A percentile compares a stretch with the other conserved stretches of the same genome.
Evolutionary conservation across 37 sponge, comb jelly and placozoan genomes (phyloP).

Genomic region (Bolinopsis microptera): DNA sequence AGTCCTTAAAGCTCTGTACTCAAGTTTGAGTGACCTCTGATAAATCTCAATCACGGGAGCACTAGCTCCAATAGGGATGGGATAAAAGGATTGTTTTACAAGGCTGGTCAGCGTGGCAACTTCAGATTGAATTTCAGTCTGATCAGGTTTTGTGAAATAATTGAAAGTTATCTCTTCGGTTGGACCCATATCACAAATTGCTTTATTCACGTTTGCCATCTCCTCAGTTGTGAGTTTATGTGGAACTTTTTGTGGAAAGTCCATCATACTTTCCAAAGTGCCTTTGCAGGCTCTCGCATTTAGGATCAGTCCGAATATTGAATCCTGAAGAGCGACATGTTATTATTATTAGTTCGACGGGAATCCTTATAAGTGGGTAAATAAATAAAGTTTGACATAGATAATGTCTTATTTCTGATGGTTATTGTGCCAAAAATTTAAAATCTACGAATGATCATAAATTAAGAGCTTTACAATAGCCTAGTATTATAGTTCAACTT

Average conservation of each 20-base stretch:
- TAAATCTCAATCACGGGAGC: constrained; percentile 30
- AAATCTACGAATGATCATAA: too few species aligned
- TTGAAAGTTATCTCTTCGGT: background rate
- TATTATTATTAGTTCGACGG: background rate
- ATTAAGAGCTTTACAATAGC: too few species aligned
- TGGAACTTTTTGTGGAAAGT: constrained; percentile 5
- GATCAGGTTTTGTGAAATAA: constrained; percentile 42
- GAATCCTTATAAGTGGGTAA: too few species aligned
- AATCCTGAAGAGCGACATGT: constrained; percentile 20
- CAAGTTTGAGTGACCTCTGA: background rate
- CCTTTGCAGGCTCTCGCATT: background rate
- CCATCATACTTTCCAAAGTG: constrained; percentile 20
- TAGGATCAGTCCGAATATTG: background rate
- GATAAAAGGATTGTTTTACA: background rate
- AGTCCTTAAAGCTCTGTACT: background rate
- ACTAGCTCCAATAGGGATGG: constrained; percentile 23
- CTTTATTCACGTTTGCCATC: background rate
- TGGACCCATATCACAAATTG: background rate
- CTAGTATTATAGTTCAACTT: too few species aligned
- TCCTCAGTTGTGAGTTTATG: background rate
- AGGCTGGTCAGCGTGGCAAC: background rate
- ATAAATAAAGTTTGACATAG: too few species aligned
- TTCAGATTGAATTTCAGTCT: background rate
- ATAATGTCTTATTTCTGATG: too few species aligned
- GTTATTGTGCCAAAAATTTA: too few species aligned